Percentiles rank a stretch among this genome's conserved stretches.
Evolutionary conservation across 2,888 invertebrate species (phyloP).

Genomic region (Lasioglossum marginatum): DNA sequence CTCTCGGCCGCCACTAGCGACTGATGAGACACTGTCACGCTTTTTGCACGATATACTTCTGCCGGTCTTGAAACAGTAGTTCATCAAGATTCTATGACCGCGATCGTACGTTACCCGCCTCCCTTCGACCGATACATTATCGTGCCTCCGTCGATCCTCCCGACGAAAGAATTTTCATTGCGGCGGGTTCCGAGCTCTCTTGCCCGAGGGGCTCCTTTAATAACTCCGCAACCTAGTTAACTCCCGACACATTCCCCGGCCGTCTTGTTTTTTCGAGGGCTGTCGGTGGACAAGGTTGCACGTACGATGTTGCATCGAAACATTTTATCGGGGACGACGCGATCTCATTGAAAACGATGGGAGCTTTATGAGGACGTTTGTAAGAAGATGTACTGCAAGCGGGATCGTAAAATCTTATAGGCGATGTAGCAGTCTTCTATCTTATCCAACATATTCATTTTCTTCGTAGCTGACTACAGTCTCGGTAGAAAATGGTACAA

Average conservation of each 20-base stretch:
- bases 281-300: not conserved
- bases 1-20: not conserved
- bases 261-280: not conserved
- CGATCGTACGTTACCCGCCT: not conserved
- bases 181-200: not conserved
- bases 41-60: not conserved
- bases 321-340: not conserved
- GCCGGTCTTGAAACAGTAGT: not conserved
- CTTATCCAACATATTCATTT: not conserved
- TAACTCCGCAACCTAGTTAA: conserved; percentile 6
- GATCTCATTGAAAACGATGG: not conserved
- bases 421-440: not conserved
- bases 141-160: not conserved
- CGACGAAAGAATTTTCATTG: not conserved
- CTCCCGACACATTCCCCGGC: not conserved
- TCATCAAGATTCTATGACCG: conserved; percentile 8
- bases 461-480: not conserved
- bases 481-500: not conserved
- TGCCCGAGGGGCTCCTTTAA: not conserved
- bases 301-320: not conserved
- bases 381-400: not conserved
- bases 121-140: not conserved
- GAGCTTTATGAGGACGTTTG: not conserved
- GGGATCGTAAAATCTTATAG: not conserved
- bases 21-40: conserved; percentile 7